These are phyloP conservation scores for Rhizoglyphus robini DNA, from an alignment of 1,140 invertebrate species.

Conservation along the genomic window DNA sequence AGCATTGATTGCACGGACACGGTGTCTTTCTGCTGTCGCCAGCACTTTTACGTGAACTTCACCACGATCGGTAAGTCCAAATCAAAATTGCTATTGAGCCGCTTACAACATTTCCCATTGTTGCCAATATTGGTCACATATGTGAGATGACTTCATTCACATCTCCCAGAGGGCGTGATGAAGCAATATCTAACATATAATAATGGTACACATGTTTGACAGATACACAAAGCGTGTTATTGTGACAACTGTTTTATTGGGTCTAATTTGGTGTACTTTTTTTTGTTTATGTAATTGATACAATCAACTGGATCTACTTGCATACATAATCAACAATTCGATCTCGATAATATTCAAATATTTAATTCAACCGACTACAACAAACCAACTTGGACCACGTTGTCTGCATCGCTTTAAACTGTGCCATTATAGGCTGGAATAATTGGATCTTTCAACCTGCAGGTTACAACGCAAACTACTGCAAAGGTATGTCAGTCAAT, in stretches of 20 bases:
- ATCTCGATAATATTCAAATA: not conserved
- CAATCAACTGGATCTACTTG: not conserved
- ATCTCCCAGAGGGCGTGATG: too few relatives aligned
- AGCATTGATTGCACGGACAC: conserved; percentile 20
- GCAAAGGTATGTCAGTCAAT: conserved; percentile 19
- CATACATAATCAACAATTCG: not conserved
- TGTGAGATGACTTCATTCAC: not conserved
- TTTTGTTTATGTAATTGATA: too few relatives aligned
- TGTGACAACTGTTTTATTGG: too few relatives aligned
- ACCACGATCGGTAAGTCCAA: conserved; percentile 19
- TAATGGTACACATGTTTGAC: too few relatives aligned
- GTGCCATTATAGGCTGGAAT: conserved; percentile 22
- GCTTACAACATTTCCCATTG: not conserved
- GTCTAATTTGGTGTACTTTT: too few relatives aligned
- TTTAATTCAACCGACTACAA: too few relatives aligned
- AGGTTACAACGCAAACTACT: conserved; percentile 24
- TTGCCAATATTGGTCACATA: not conserved
- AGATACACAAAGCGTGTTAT: too few relatives aligned
- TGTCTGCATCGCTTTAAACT: too few relatives aligned
- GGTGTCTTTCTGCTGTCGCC: conserved; percentile 20
- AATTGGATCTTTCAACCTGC: conserved; percentile 25
- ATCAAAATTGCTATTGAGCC: not conserved
- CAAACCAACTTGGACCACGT: too few relatives aligned
- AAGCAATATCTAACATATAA: too few relatives aligned
- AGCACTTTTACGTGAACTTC: conserved; percentile 23